phyloP scores from a whole-genome alignment of 2,797 vertebrate species.

The Peromyscus nudipes region DNA sequence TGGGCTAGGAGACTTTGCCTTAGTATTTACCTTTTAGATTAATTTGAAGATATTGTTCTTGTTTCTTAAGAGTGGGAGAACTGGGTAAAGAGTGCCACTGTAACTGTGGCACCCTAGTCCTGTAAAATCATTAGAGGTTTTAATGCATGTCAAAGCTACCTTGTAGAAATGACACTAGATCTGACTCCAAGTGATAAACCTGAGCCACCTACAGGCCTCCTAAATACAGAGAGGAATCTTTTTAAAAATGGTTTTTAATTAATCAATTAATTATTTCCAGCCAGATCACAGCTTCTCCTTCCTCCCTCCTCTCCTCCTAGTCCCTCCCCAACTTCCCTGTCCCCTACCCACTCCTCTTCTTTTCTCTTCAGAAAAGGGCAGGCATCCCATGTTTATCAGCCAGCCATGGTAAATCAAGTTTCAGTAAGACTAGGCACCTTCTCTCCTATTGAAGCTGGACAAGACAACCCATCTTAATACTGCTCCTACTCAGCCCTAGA shows the following conservation, averaged over 20 bases:
- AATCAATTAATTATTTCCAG: neutral
- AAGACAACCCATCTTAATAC: neutral
- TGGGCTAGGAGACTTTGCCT: neutral
- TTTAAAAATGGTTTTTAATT: neutral
- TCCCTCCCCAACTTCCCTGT: neutral
- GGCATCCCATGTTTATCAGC: neutral
- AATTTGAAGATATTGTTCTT: conserved; percentile 65
- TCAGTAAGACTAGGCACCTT: neutral
- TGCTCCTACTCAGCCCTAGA: neutral
- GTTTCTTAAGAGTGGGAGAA: neutral
- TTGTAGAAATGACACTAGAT: conserved; percentile 40
- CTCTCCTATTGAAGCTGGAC: neutral
- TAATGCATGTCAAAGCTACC: neutral
- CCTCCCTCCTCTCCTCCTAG: neutral
- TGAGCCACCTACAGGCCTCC: neutral
- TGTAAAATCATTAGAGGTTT: conserved; percentile 57
- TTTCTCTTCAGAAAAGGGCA: neutral
- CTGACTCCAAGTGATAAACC: conserved; percentile 48
- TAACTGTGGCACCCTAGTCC: neutral
- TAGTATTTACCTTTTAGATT: conserved; percentile 36
- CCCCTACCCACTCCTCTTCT: neutral
- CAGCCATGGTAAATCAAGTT: neutral
- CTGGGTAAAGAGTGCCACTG: conserved; percentile 17
- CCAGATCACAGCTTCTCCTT: neutral
- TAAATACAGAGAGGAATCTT: neutral